Conservation (phyloP, 2,888 invertebrate genomes). For the Troilus luridus region DNA sequence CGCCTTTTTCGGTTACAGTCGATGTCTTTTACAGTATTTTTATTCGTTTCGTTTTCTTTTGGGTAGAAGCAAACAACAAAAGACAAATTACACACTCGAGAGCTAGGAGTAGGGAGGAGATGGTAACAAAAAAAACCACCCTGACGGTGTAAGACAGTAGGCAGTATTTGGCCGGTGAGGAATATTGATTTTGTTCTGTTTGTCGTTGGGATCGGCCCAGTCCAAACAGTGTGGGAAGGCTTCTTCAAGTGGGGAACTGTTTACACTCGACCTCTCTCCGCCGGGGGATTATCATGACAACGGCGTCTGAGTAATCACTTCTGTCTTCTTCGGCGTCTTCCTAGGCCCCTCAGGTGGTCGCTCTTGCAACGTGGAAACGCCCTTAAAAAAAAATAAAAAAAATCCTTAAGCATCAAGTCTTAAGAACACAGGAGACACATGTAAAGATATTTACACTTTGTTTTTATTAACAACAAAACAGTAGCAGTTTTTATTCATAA, state of each 20-base stretch:
- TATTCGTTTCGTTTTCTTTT: neutral
- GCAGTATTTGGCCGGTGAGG: slow-evolving; percentile 10
- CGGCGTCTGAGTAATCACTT: slow-evolving; percentile 28
- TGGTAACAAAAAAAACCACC: neutral
- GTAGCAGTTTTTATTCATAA: no score
- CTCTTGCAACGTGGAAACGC: neutral
- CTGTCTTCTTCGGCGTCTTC: slow-evolving; percentile 2
- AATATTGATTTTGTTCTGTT: slow-evolving; percentile 33
- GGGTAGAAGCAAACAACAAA: neutral
- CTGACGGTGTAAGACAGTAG: slow-evolving; percentile 5
- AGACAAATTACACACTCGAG: slow-evolving; percentile 26
- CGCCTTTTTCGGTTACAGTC: slow-evolving; percentile 3
- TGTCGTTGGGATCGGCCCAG: slow-evolving; percentile 18
- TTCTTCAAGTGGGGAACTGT: neutral
- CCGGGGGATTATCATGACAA: neutral
- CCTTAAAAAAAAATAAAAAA: neutral
- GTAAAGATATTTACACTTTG: no score
- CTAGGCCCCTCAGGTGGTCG: neutral
- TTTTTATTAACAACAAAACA: no score
- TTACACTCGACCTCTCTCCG: neutral
- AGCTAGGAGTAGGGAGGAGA: neutral
- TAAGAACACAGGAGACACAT: neutral
- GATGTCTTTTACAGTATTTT: neutral
- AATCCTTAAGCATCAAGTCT: neutral
- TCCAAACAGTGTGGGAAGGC: slow-evolving; percentile 32